Conservation (phyloP, 92 coral and sea anemone genomes). For the Phenganax stokvisi region DNA sequence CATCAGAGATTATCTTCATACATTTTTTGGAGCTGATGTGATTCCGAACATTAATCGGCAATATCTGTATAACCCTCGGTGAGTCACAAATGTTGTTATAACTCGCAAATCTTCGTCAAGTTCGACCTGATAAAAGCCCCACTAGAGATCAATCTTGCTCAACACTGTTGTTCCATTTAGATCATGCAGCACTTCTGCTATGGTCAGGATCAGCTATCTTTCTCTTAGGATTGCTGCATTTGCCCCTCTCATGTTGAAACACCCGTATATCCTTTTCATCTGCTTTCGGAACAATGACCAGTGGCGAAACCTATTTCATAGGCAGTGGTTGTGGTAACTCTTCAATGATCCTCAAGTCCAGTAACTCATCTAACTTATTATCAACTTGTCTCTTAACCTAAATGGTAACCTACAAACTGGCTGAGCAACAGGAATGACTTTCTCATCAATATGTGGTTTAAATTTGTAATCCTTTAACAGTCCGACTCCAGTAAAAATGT, state of each 20-base stretch:
- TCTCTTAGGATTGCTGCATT: conserved; percentile 12
- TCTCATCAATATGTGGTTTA: conserved; percentile 12
- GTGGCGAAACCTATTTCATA: conserved; percentile 31
- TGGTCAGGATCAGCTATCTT: conserved; percentile 9
- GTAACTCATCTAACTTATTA: conserved; percentile 5
- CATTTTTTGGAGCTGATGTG: conserved; percentile 1
- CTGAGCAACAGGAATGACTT: conserved; percentile 26
- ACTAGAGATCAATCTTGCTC: conserved; percentile 18
- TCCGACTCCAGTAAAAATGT: conserved; percentile 9
- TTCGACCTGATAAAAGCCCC: conserved; percentile 32
- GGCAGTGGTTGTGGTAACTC: neutral
- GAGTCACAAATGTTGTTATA: conserved; percentile 21
- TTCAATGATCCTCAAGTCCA: conserved; percentile 11
- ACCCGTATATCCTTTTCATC: conserved; percentile 17
- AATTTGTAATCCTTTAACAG: conserved; percentile 11
- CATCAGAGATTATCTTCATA: neutral
- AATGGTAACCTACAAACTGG: conserved; percentile 29
- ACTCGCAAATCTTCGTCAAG: neutral
- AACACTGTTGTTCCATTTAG: conserved; percentile 14
- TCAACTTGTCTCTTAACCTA: conserved; percentile 17
- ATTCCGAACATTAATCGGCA: conserved; percentile 13
- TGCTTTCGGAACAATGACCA: conserved; percentile 22
- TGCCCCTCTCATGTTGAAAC: conserved; percentile 34
- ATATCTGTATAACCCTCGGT: conserved; percentile 15
- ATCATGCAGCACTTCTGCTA: conserved; percentile 16